Evolutionary conservation across 1,140 invertebrate genomes (phyloP).

Genomic region (Eupeodes corollae): DNA sequence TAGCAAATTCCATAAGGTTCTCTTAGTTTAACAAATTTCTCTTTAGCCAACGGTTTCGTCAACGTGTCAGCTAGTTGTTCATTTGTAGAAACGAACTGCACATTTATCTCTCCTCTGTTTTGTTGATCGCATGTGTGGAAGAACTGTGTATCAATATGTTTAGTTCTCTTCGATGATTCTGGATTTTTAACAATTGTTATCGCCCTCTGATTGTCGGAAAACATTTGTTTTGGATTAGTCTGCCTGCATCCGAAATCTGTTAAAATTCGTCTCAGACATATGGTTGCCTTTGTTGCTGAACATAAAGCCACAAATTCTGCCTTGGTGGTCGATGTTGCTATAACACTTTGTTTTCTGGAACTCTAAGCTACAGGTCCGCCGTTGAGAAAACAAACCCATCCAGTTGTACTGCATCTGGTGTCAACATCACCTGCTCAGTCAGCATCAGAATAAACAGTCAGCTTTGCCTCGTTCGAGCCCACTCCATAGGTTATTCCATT

Average conservation of each 20-base stretch:
- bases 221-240: neutral
- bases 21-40: too few relatives aligned
- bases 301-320: conserved; percentile 38
- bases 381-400: conserved; percentile 24
- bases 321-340: conserved; percentile 39
- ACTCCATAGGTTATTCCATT: neutral
- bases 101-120: neutral
- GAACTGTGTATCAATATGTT: conserved; percentile 34
- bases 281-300: conserved; percentile 29
- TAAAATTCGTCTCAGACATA: conserved; percentile 23
- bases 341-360: conserved; percentile 36
- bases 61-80: too few relatives aligned
- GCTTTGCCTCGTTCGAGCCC: neutral
- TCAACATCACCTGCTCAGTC: conserved; percentile 34
- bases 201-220: conserved; percentile 4
- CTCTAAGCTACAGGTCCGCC: conserved; percentile 35
- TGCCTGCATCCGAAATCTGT: too few relatives aligned
- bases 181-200: too few relatives aligned
- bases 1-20: too few relatives aligned
- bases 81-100: neutral
- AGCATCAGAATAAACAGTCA: conserved; percentile 26
- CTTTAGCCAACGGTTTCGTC: too few relatives aligned
- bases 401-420: conserved; percentile 22
- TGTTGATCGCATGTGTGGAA: conserved; percentile 14
- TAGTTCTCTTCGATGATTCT: too few relatives aligned